Evolutionary conservation across 2,797 vertebrate species (phyloP).

Genomic region (Vultur gryphus): DNA sequence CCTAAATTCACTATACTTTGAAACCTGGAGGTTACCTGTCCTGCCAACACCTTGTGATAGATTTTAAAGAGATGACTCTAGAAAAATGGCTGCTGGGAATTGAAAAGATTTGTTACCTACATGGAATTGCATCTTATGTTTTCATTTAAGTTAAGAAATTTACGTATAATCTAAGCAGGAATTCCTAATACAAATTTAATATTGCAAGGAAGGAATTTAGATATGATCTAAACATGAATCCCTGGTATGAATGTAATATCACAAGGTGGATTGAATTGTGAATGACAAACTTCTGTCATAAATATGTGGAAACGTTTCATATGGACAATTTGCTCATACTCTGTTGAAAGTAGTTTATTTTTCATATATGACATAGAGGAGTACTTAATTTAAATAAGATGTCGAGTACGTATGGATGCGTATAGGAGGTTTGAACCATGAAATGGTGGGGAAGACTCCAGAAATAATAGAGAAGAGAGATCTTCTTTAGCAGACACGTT

Average conservation of each 20-base stretch:
- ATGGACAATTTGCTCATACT: background rate
- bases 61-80: background rate
- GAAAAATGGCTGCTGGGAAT: background rate
- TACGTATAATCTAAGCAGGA: background rate
- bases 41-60: background rate
- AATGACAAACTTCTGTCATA: background rate
- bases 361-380: background rate
- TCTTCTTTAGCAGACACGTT: background rate
- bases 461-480: background rate
- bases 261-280: background rate
- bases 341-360: background rate
- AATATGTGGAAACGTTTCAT: background rate
- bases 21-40: background rate
- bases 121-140: background rate
- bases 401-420: rapidly evolving
- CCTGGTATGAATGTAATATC: background rate
- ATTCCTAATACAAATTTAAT: background rate
- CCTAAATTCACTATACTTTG: background rate
- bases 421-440: background rate
- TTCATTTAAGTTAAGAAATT: background rate
- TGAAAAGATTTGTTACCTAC: background rate
- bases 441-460: background rate
- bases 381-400: background rate
- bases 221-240: rapidly evolving
- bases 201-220: background rate